Conservation (phyloP, 2,113 vertebrate genomes). For the Pyrgilauda ruficollis region DNA sequence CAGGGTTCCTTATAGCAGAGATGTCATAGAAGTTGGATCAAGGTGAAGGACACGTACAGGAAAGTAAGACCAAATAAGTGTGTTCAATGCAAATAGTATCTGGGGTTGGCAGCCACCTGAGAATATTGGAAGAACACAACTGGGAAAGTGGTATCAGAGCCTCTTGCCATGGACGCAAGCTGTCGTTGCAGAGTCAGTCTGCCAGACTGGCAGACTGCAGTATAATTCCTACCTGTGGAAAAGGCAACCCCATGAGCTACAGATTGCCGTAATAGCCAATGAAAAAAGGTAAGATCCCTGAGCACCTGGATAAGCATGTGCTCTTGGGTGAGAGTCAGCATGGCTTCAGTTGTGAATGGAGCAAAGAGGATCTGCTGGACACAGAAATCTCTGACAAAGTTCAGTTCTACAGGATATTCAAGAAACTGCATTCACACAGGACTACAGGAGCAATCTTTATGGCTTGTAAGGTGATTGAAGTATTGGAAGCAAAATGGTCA, state of each 20-base stretch:
- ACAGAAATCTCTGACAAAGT: neutral
- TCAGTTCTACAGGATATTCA: neutral
- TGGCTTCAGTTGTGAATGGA: neutral
- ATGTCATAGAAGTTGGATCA: neutral
- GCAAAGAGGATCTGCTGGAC: neutral
- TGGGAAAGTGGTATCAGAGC: neutral
- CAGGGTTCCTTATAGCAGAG: neutral
- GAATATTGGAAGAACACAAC: neutral
- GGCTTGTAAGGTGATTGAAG: neutral
- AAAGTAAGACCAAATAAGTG: neutral
- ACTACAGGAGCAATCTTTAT: neutral
- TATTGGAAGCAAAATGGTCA: neutral
- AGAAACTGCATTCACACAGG: neutral
- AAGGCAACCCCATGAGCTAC: neutral
- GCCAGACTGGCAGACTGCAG: neutral
- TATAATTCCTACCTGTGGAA: neutral
- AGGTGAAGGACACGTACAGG: neutral
- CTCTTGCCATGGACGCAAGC: neutral
- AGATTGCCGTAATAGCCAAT: neutral
- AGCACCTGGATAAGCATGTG: neutral
- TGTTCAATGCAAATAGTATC: neutral
- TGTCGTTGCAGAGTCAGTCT: neutral
- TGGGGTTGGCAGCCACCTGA: neutral
- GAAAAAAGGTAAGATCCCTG: neutral
- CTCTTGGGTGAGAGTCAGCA: neutral